Conservation (phyloP, 2,888 invertebrate species). For the Phrixothrix hirtus region DNA sequence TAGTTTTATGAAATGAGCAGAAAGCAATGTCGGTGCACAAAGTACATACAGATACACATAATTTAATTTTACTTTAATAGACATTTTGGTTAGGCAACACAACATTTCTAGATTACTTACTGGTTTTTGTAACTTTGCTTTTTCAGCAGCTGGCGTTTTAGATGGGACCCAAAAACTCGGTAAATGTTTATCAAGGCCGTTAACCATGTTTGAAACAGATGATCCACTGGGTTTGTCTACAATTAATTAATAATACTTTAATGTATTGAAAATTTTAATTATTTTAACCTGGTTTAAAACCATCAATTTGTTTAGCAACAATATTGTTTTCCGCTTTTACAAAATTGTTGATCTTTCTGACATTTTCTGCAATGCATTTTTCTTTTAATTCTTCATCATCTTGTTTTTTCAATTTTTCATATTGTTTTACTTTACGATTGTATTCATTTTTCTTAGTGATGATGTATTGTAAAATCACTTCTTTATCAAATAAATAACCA, state of each 20-base stretch:
- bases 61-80: too few relatives aligned
- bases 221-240: slow-evolving; percentile 36
- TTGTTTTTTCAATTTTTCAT: slow-evolving; percentile 81
- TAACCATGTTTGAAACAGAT: slow-evolving; percentile 74
- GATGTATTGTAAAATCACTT: slow-evolving; percentile 93
- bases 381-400: slow-evolving; percentile 73
- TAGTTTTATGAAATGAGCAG: too few relatives aligned
- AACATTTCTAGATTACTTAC: too few relatives aligned
- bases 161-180: slow-evolving; percentile 98
- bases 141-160: slow-evolving; percentile 81
- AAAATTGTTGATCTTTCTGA: slow-evolving; percentile 76
- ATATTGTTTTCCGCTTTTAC: slow-evolving; percentile 82
- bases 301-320: slow-evolving; percentile 58
- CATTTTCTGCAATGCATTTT: slow-evolving; percentile 72
- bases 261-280: too few relatives aligned
- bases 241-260: too few relatives aligned
- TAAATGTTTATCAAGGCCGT: slow-evolving; percentile 75
- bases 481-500: slow-evolving; percentile 95
- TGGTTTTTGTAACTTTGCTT: slow-evolving; percentile 74
- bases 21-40: too few relatives aligned
- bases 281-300: slow-evolving; percentile 51
- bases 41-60: too few relatives aligned
- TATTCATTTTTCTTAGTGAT: slow-evolving; percentile 93
- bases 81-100: too few relatives aligned
- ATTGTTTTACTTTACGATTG: slow-evolving; percentile 86